Evolutionary conservation across 2,113 vertebrate species (phyloP), one percentile per base, ranked within the genome.

Genomic region (Callorhinus ursinus): DNA sequence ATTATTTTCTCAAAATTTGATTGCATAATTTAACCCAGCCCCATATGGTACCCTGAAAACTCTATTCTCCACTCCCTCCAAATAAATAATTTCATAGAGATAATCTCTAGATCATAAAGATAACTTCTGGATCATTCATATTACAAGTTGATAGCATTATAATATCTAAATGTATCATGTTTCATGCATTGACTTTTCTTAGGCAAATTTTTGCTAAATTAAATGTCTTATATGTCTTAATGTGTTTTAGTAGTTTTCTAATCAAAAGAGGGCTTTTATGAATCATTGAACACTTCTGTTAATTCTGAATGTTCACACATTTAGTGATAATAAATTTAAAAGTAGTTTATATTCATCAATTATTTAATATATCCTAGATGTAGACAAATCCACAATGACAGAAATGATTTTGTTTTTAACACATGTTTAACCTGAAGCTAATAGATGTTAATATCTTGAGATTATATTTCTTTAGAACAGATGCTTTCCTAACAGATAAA

Each of bases 401-500:
- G 59, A 95, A 83, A 95, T 53, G 22, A 65, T 49, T 94, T 5
- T 82, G 39, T 51, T 87, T 96, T 81, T 57, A 93, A 85, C 55
- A 88, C n/a, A 46, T n/a, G 26, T 76, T 88, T 67, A 90, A 74
- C 51, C 19, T 49, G 21, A 86, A 84, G 74, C 80, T 93, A 92
- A 93, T 51, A 72, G 85, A 53, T 92, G 76, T 89, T 95, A 88
- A 81, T 94, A 89, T 46, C 22, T 81, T 82, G 24, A 86, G 57
- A 67, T 51, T 91, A 19, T 15, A 94, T 81, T 94, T 92, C 57
- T 79, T 88, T 67, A 88, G 49, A 93, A 80, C 49, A 93, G 39
- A 63, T 90, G 59, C 33, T 88, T 90, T 96, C 82, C 90, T 90
- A 71, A 59, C 77, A 97, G 96, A 88, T 39, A 81, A 95, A 95